Base-by-base conservation (phyloP, 2,797 vertebrate genomes). In the Liasis olivaceus region DNA sequence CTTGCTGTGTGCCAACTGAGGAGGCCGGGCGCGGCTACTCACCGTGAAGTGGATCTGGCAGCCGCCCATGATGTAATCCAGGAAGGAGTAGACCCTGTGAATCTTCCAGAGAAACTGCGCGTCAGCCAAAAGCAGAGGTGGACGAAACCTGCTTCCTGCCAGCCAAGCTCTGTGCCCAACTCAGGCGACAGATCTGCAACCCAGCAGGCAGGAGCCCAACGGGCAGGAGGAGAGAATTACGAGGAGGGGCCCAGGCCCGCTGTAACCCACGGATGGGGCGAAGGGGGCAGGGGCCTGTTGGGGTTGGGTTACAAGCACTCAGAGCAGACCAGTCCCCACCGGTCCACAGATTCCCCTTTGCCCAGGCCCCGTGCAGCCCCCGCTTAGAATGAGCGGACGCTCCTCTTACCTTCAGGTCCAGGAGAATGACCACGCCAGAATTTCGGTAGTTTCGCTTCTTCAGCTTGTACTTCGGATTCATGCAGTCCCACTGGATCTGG, bases 11-110 rank as follows among this genome's bases (percentile, higher is more conserved):
- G 8, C 72, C 85, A 31, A 59, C 2, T 3, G 15, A 59, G 56
- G 85, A 11, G 85, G 28, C 54, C 0, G 54, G 56, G 54, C 7
- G 17, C 22, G 36, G 42, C 54, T 72, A 96, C 98, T 98, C 98
- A n/a, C 99, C 87, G 99, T 99, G 97, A 99, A 99, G 97, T 99
- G 99, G 96, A 99, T 99, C 97, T 99, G 99, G 96, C 99, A 99
- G 97, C 99, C 99, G 0, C 99, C 99, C 99, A 99, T 99, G 97
- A 99, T 99, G 98, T 99, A 99, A 97, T 99, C 99, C 97, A 99
- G 98, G 98, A 99, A 99, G 93, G 99, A 99, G 96, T 99, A 99
- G 31, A 99, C 98, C 98, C 99, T 98, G 98, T 99, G 98, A 97
- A 99, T 98, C 99, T 99, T 95, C 94, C 95, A 94, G 91, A 94